Percentiles rank a stretch among this genome's conserved stretches.
Evolutionary conservation across 2,888 invertebrate genomes (phyloP).

Genomic region (Itoplectis maculator): DNA sequence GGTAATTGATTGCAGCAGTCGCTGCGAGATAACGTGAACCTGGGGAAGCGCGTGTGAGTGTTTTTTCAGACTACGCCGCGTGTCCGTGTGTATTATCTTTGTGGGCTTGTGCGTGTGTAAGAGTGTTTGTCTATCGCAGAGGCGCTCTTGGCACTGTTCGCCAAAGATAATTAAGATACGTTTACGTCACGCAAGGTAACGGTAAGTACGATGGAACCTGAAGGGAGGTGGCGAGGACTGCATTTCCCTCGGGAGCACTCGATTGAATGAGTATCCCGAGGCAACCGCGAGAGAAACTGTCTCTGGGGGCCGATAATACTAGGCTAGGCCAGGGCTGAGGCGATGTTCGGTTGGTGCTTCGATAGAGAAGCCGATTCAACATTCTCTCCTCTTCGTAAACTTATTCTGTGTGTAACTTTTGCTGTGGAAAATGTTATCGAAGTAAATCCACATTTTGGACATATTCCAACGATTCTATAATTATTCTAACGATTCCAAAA

Average conservation of each 20-base stretch:
- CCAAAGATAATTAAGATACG: constrained; percentile 66
- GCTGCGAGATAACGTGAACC: constrained; percentile 33
- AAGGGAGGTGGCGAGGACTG: constrained; percentile 19
- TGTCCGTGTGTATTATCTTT: too few relatives aligned
- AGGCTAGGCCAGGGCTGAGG: constrained; percentile 46
- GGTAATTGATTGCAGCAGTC: constrained; percentile 59
- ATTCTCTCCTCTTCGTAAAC: neutral
- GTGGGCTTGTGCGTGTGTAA: too few relatives aligned
- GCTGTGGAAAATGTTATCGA: neutral
- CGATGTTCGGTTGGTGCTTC: constrained; percentile 37
- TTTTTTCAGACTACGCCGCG: neutral
- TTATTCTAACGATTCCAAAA: neutral
- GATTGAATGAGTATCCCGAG: constrained; percentile 57
- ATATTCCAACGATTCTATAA: neutral
- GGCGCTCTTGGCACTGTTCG: constrained; percentile 49
- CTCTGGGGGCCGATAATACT: constrained; percentile 44
- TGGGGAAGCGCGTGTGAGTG: constrained; percentile 2
- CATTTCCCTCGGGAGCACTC: constrained; percentile 61
- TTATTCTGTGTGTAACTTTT: neutral
- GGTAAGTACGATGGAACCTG: constrained; percentile 45
- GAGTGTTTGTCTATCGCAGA: neutral
- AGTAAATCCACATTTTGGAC: too few relatives aligned
- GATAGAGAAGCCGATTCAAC: constrained; percentile 25
- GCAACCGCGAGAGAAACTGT: constrained; percentile 33
- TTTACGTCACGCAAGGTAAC: constrained; percentile 68